Conservation (phyloP, 2,888 invertebrate species). For the Choristoneura rosaceana region DNA sequence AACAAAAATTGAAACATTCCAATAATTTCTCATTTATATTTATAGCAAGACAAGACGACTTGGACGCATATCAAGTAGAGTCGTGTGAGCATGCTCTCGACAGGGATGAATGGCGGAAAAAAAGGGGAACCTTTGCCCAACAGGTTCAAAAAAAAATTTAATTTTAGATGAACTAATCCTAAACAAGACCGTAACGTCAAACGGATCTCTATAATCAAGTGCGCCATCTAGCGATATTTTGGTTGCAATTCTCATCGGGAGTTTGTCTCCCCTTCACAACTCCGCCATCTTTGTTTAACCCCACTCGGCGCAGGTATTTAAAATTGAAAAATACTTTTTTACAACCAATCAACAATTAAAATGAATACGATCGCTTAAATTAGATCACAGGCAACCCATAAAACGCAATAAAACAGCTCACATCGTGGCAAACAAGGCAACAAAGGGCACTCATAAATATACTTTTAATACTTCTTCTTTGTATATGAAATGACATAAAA, state of each 20-base stretch:
- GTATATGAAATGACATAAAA: constrained; percentile 29
- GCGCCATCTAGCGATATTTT: too few species aligned
- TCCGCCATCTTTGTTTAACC: neutral
- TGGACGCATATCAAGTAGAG: too few species aligned
- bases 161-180: too few species aligned
- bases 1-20: too few species aligned
- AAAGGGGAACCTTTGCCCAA: too few species aligned
- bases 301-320: neutral
- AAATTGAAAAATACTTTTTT: neutral
- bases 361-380: constrained; percentile 1
- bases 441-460: constrained; percentile 22
- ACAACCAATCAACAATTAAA: neutral
- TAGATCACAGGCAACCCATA: constrained; percentile 17
- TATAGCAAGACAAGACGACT: too few species aligned
- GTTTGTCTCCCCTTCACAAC: neutral
- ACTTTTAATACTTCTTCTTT: constrained; percentile 38
- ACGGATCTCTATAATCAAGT: too few species aligned
- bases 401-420: constrained; percentile 16
- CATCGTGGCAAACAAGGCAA: constrained; percentile 19
- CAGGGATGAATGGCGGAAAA: too few species aligned
- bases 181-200: too few species aligned
- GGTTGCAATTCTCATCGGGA: neutral
- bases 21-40: too few species aligned
- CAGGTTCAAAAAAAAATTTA: too few species aligned
- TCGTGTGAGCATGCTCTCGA: too few species aligned